A percentile compares a stretch with the other conserved stretches of the same genome.
phyloP scores from a whole-genome alignment of 2,113 vertebrate species.

The Psilopsiagon aurifrons region DNA sequence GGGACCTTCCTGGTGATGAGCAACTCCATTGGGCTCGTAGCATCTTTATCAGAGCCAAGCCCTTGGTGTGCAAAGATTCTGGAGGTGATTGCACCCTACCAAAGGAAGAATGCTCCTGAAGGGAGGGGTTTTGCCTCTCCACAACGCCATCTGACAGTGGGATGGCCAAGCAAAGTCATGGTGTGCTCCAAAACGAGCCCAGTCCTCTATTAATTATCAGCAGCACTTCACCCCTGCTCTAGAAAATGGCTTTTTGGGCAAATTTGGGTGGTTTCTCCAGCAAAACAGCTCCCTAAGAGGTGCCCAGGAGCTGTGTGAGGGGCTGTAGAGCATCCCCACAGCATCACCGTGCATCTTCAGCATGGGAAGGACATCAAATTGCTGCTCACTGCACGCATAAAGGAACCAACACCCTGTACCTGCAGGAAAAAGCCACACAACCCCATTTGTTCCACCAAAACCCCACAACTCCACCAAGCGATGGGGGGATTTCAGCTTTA shows the following conservation, averaged over 20 bases:
- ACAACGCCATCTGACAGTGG: accelerated
- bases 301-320: background rate
- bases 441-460: background rate
- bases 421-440: background rate
- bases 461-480: background rate
- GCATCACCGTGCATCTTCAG: accelerated
- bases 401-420: background rate
- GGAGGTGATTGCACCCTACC: background rate
- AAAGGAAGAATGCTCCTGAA: accelerated
- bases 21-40: accelerated
- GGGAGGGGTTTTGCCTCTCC: background rate
- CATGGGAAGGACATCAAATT: accelerated
- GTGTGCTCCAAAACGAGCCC: background rate
- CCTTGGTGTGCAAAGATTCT: background rate
- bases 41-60: background rate
- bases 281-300: background rate
- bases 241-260: background rate
- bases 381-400: accelerated
- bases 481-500: accelerated
- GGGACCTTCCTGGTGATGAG: background rate
- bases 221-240: background rate
- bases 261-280: background rate
- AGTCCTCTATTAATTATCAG: background rate
- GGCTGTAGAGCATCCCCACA: background rate
- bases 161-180: background rate